These are phyloP conservation scores for Schlechtendalia chinensis DNA, from an alignment of 1,140 invertebrate species.

Conservation along the genomic window DNA sequence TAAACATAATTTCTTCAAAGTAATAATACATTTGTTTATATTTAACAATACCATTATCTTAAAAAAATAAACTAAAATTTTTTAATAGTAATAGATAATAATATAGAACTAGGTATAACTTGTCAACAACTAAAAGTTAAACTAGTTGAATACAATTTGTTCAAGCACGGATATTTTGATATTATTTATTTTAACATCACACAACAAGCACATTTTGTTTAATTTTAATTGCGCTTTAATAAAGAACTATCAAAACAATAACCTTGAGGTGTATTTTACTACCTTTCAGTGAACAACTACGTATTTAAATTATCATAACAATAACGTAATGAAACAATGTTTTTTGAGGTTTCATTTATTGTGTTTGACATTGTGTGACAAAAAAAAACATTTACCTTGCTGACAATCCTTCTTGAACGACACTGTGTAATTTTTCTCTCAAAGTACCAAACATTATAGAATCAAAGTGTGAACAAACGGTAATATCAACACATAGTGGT, in stretches of 20 bases:
- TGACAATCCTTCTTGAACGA: conserved; percentile 50
- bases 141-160: too few species aligned
- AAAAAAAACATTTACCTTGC: conserved; percentile 48
- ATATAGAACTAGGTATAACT: neutral
- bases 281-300: neutral
- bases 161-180: too few species aligned
- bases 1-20: too few species aligned
- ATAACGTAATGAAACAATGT: neutral
- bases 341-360: neutral
- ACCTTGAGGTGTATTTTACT: neutral
- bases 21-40: too few species aligned
- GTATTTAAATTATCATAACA: neutral
- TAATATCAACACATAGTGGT: neutral
- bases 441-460: conserved; percentile 25
- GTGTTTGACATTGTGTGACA: neutral
- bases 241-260: neutral
- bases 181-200: too few species aligned
- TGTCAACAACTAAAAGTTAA: neutral
- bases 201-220: too few species aligned
- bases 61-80: too few species aligned
- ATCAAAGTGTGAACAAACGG: neutral
- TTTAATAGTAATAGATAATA: neutral
- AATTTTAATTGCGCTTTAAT: neutral
- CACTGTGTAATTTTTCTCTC: conserved; percentile 34
- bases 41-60: too few species aligned